Evolutionary conservation across 2,113 vertebrate species (phyloP), one percentile per base, ranked within the genome.

Genomic region (Acanthochromis polyacanthus): DNA sequence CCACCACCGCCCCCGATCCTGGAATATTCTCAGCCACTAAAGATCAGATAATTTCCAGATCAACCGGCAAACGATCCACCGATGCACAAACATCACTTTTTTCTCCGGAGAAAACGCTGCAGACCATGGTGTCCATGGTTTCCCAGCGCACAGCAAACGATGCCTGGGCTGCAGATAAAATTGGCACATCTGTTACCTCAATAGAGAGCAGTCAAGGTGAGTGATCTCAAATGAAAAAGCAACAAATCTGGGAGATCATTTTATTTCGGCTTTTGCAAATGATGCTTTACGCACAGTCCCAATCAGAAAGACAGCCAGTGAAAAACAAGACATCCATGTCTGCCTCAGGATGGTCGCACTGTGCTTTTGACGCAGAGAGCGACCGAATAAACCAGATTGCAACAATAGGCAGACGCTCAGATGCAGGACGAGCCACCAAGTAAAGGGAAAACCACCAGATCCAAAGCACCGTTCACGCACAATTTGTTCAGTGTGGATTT

Each of bases 161-260:
- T 60, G 87, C 89, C 72, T 88, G 81, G 90, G 80, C 88, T 80
- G 85, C 84, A 40, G 89, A 90, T 68, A 64, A 64, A 10, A 75
- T 28, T 1, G 82, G 50, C 58, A 51, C 91, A 45, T 80, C 83
- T 30, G 55, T 82, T 69, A 85, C 89, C 66, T 87, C 92, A 50
- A 3, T 80, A 11, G 91, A 94, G 55, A 85, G 63, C 23, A 78
- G 69, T 50, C 94, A 92, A 93, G 95, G 95, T 95, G 92, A 94
- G 94, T 22, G 2, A 7, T 12, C 40, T 15, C 40, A 12, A 43
- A 43, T 15, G 40, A 15, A 43, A 43, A 12, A 4, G 40, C 25
- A 3, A 12, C 12, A 43, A 36, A 36, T 36, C 32, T 36, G 32
- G 6, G 1, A 8, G 32, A 36, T 36, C 3, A 25, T 25, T 25